These are phyloP conservation scores for Pogonomyrmex barbatus DNA, from an alignment of 1,140 invertebrate species.

Conservation along the genomic window DNA sequence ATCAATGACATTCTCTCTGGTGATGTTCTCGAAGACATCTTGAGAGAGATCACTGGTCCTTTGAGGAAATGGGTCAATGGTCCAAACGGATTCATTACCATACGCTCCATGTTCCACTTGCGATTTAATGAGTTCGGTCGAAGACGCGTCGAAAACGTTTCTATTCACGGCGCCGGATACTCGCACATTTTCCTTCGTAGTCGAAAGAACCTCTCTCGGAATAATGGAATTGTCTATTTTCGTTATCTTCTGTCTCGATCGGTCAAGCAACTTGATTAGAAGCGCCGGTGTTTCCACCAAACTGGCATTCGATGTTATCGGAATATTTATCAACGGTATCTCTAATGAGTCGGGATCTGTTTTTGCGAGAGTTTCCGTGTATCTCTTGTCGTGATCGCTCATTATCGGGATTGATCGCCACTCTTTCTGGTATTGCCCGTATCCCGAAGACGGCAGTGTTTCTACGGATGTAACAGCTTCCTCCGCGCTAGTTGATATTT, in stretches of 20 bases:
- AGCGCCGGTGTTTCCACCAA: neutral
- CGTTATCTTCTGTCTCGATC: neutral
- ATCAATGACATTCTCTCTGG: slow-evolving; percentile 29
- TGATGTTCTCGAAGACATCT: slow-evolving; percentile 9
- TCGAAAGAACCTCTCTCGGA: neutral
- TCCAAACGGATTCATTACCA: neutral
- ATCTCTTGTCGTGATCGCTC: neutral
- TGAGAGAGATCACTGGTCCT: neutral
- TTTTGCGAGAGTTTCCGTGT: neutral
- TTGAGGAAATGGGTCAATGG: slow-evolving; percentile 7
- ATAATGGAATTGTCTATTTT: neutral
- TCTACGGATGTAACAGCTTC: neutral
- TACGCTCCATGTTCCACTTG: neutral
- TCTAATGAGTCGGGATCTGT: neutral
- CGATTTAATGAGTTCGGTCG: slow-evolving; percentile 28
- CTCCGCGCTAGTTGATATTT: neutral
- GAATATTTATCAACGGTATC: neutral
- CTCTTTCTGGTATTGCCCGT: neutral
- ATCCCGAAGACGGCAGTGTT: neutral
- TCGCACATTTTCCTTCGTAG: neutral
- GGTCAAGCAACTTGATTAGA: slow-evolving; percentile 17
- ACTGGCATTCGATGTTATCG: slow-evolving; percentile 3
- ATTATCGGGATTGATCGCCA: slow-evolving; percentile 8
- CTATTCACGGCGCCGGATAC: neutral
- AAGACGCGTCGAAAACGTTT: neutral